These are phyloP conservation scores for Heliothis virescens DNA, from an alignment of 1,140 invertebrate species.

Conservation along the genomic window DNA sequence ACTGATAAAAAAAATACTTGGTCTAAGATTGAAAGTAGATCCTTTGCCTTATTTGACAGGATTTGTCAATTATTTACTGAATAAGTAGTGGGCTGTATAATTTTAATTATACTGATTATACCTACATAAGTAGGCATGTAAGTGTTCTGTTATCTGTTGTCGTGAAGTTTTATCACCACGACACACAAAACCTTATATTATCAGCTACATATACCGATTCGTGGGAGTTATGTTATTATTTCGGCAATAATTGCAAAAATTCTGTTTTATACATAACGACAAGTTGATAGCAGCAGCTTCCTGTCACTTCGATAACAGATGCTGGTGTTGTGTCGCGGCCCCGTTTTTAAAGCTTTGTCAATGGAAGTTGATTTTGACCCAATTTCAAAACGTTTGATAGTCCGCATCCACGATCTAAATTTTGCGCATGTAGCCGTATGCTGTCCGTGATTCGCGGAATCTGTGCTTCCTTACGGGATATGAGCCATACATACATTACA, in stretches of 20 bases:
- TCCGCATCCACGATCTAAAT: constrained; percentile 49
- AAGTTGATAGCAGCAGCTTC: constrained; percentile 80
- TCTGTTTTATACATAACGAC: constrained; percentile 81
- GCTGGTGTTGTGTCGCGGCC: constrained; percentile 77
- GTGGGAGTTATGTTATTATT: constrained; percentile 80
- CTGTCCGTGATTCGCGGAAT: constrained; percentile 51
- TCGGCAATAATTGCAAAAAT: constrained; percentile 85
- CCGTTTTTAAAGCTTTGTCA: constrained; percentile 82
- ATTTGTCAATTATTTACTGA: neutral
- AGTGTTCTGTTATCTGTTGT: constrained; percentile 29
- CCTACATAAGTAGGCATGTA: constrained; percentile 28
- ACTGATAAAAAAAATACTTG: neutral
- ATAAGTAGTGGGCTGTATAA: neutral
- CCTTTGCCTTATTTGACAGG: neutral
- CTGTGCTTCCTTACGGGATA: constrained; percentile 50
- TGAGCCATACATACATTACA: constrained; percentile 43
- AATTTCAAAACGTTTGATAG: constrained; percentile 65
- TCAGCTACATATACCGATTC: constrained; percentile 53
- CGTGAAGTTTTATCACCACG: constrained; percentile 38
- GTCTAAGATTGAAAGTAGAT: neutral
- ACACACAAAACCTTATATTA: constrained; percentile 45
- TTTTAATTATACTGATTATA: neutral
- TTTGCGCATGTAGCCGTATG: constrained; percentile 42
- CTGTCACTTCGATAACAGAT: constrained; percentile 76
- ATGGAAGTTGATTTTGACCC: constrained; percentile 84